Conservation (phyloP, 2,113 vertebrate species). For the Hippoglossus stenolepis region DNA sequence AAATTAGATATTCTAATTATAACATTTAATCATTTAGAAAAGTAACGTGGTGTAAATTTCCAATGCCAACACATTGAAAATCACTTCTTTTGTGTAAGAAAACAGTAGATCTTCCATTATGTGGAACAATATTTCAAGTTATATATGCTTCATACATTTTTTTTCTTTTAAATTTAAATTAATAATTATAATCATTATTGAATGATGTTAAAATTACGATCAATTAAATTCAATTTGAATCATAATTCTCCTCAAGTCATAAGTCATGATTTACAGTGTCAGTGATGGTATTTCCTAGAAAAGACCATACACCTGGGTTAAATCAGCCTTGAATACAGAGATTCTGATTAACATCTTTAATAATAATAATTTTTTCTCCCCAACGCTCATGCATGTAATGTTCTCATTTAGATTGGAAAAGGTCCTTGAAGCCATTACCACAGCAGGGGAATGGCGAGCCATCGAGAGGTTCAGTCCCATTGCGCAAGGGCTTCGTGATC, state of each 20-base stretch:
- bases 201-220: no score
- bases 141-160: not conserved
- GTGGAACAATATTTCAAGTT: not conserved
- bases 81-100: no score
- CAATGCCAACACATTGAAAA: no score
- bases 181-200: not conserved
- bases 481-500: slow-evolving; percentile 91
- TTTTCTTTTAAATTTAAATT: no score
- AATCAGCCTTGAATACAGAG: not conserved
- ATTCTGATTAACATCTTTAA: slow-evolving; percentile 3
- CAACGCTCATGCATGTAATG: slow-evolving; percentile 45
- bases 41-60: no score
- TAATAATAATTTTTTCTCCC: slow-evolving; percentile 22
- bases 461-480: slow-evolving; percentile 91
- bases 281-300: not conserved
- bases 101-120: no score
- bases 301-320: not conserved
- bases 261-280: no score
- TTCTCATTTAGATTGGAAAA: slow-evolving; percentile 90
- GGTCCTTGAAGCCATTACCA: slow-evolving; percentile 94
- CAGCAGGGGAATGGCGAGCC: slow-evolving; percentile 88
- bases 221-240: no score
- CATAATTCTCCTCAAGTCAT: no score
- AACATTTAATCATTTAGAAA: no score
- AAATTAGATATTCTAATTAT: no score